phyloP scores from a whole-genome alignment of 2,888 invertebrate species.

The Formica aserva region DNA sequence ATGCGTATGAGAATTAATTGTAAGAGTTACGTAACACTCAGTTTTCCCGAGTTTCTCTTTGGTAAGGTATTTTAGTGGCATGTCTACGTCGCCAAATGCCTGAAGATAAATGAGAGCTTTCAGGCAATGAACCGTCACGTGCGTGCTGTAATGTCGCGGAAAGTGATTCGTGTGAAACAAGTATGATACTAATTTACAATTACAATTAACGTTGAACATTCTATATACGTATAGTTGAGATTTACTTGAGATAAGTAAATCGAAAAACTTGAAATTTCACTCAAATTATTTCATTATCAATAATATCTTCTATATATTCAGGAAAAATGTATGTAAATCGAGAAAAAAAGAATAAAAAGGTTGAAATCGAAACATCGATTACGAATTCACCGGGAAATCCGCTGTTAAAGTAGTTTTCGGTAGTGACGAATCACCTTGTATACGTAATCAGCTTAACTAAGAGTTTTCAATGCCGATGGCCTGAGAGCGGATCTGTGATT shows the following conservation, averaged over 20 bases:
- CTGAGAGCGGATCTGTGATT: constrained; percentile 22
- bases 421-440: background rate
- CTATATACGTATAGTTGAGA: background rate
- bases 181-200: constrained; percentile 5
- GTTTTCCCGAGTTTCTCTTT: background rate
- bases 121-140: constrained; percentile 5
- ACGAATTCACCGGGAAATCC: background rate
- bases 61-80: background rate
- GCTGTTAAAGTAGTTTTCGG: constrained; percentile 13
- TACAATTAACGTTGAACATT: background rate
- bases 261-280: background rate
- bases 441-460: constrained; percentile 24
- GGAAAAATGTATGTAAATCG: background rate
- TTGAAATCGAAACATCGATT: background rate
- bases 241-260: background rate
- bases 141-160: background rate
- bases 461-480: constrained; percentile 2
- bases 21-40: background rate
- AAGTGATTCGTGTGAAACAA: constrained; percentile 5
- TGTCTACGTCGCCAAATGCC: background rate
- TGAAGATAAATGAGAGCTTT: background rate
- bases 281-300: background rate
- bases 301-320: background rate
- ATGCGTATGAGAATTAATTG: background rate
- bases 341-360: background rate